Evolutionary conservation across 2,797 vertebrate species (phyloP).

Genomic region (Notoglanidium macrostoma): DNA sequence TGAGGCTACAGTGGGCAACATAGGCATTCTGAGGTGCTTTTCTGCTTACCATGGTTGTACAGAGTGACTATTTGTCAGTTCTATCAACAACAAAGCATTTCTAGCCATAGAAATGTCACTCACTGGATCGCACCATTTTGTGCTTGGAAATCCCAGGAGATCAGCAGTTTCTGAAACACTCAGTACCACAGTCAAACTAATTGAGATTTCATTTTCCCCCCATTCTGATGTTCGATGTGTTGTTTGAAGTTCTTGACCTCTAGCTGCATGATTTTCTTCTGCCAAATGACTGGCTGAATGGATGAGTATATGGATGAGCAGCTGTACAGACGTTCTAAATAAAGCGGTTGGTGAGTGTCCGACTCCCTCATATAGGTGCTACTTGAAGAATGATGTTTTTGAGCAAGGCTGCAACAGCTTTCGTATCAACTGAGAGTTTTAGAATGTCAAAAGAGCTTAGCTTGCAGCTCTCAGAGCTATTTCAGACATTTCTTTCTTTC

Average conservation of each 20-base stretch:
- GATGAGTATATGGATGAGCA: background rate
- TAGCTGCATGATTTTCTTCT: background rate
- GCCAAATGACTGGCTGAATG: background rate
- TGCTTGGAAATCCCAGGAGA: background rate
- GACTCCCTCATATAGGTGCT: too few relatives aligned
- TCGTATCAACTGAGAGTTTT: background rate
- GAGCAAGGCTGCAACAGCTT: background rate
- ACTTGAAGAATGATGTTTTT: background rate
- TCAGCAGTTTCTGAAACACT: background rate
- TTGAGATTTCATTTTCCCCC: background rate
- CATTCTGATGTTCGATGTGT: background rate
- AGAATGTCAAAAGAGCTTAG: slow-evolving; percentile 11
- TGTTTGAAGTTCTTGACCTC: background rate
- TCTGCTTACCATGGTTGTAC: background rate
- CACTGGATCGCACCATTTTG: background rate
- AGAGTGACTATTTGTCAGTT: background rate
- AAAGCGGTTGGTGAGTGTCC: background rate
- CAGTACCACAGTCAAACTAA: background rate
- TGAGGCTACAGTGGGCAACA: background rate
- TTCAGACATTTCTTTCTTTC: background rate
- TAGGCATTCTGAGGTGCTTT: background rate
- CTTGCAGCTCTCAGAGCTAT: background rate
- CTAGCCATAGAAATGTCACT: background rate
- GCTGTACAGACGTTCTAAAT: background rate
- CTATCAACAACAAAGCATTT: background rate